Conservation (phyloP, 2,888 invertebrate genomes). For the Phortica magna region DNA sequence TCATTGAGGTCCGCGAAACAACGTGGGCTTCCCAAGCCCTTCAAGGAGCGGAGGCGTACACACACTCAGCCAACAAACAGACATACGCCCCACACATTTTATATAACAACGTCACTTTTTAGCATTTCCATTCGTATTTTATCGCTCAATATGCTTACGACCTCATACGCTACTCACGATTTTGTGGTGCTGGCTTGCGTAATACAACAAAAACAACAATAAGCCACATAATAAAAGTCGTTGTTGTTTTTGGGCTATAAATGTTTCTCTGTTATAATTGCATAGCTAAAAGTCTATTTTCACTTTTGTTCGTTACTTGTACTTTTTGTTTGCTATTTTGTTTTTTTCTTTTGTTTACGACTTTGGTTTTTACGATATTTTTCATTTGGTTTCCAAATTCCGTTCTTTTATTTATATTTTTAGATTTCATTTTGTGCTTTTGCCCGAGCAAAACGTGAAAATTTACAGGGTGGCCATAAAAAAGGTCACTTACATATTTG, state of each 20-base stretch:
- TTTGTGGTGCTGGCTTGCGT: constrained; percentile 31
- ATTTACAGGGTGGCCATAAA: not conserved
- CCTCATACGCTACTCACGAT: constrained; percentile 29
- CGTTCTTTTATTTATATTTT: not conserved
- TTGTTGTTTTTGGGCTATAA: constrained; percentile 35
- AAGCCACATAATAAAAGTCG: not conserved
- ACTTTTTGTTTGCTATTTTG: not conserved
- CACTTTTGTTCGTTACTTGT: constrained; percentile 36
- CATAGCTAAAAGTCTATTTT: constrained; percentile 44
- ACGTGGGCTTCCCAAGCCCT: not conserved
- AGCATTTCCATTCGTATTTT: constrained; percentile 57
- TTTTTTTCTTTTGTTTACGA: constrained; percentile 1
- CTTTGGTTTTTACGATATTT: not conserved
- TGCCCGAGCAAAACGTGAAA: not conserved
- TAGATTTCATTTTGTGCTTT: not conserved
- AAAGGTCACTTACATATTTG: not conserved
- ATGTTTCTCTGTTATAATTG: constrained; percentile 52
- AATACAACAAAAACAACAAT: not conserved
- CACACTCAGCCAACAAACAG: constrained; percentile 44
- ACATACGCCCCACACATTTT: not conserved
- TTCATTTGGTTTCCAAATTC: not conserved
- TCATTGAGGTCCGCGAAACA: constrained; percentile 31
- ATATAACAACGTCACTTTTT: constrained; percentile 36
- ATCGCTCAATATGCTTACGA: constrained; percentile 60
- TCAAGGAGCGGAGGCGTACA: not conserved